A percentile compares a stretch with the other conserved stretches of the same genome.
Evolutionary conservation across 1,140 invertebrate species (phyloP).

Genomic region (Lutraria rhynchaena): DNA sequence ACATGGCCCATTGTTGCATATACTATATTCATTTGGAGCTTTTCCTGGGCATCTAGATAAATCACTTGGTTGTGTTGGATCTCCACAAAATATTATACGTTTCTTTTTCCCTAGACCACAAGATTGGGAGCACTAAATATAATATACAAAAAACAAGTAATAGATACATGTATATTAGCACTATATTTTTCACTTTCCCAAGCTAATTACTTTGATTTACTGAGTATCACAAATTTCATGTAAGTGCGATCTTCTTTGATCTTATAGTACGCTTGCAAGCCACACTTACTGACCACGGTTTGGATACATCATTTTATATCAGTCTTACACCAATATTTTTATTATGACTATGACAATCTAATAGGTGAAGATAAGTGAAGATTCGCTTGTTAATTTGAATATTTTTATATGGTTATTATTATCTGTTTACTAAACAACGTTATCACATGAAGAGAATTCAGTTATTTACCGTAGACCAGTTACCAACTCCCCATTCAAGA

Average conservation of each 20-base stretch:
- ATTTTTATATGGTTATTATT: not conserved
- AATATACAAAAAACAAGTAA: no score
- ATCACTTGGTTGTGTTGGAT: conserved; percentile 79
- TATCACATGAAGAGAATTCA: not conserved
- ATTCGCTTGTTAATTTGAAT: not conserved
- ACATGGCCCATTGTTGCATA: conserved; percentile 48
- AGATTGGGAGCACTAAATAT: conserved; percentile 86
- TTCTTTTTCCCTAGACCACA: conserved; percentile 86
- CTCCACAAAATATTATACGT: conserved; percentile 85
- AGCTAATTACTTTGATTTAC: no score
- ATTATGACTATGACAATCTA: not conserved
- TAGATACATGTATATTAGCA: no score
- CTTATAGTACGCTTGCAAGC: no score
- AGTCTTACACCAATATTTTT: not conserved
- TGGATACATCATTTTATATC: no score
- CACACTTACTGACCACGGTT: no score
- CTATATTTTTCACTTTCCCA: no score
- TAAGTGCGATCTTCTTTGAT: no score
- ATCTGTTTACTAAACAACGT: not conserved
- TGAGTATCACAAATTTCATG: no score
- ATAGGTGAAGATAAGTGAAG: not conserved
- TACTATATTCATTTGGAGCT: conserved; percentile 51
- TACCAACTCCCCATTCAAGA: conserved; percentile 42
- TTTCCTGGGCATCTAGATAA: conserved; percentile 52
- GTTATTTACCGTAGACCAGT: conserved; percentile 46